Evolutionary conservation across 2,888 invertebrate genomes (phyloP).

Genomic region (Sabellastarte sp.): DNA sequence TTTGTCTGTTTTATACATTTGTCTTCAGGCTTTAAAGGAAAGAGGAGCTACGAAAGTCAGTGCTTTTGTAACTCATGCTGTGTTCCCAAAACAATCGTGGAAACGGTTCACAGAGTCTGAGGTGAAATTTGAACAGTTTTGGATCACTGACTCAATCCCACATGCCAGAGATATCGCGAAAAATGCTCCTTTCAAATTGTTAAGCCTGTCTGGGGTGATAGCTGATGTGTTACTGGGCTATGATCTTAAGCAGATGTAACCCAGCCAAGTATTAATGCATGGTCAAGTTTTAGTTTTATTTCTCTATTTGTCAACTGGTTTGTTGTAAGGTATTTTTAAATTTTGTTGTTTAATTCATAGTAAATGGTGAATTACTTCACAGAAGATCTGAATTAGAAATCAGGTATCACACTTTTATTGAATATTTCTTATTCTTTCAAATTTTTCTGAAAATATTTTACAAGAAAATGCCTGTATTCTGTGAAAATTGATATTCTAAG

Average conservation of each 20-base stretch:
- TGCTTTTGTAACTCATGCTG: conserved; percentile 59
- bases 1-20: background rate
- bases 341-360: no score
- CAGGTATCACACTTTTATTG: no score
- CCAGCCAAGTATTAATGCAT: no score
- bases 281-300: no score
- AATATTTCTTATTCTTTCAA: no score
- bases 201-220: conserved; percentile 52
- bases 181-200: conserved; percentile 52
- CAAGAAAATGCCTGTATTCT: no score
- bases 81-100: conserved; percentile 59
- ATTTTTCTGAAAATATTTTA: no score
- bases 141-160: conserved; percentile 60
- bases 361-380: no score
- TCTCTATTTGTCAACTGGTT: no score
- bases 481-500: no score
- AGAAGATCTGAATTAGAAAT: no score
- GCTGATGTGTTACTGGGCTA: conserved; percentile 53
- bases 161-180: conserved; percentile 51
- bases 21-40: conserved; percentile 43
- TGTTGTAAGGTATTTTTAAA: no score
- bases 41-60: conserved; percentile 51
- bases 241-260: conserved; percentile 41
- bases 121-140: conserved; percentile 53
- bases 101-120: conserved; percentile 41